These are phyloP conservation scores for Rutilus rutilus DNA, from an alignment of 2,113 vertebrate species.

Conservation along the genomic window DNA sequence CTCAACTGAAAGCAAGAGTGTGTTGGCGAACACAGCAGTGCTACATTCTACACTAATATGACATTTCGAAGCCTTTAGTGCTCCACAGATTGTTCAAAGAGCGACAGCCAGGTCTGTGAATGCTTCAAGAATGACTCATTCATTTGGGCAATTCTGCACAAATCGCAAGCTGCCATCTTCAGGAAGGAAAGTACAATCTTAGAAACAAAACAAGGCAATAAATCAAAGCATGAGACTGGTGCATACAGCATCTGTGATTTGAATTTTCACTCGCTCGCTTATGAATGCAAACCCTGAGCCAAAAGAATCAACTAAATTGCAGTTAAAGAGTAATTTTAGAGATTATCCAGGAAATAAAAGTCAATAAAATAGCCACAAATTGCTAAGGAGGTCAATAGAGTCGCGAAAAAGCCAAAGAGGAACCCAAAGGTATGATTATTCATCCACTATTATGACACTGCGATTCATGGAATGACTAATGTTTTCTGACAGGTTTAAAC, in stretches of 20 bases:
- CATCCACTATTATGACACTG: slow-evolving; percentile 50
- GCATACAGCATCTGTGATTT: not conserved
- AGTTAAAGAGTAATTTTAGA: not conserved
- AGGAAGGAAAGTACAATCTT: slow-evolving; percentile 46
- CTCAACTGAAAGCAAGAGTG: slow-evolving; percentile 18
- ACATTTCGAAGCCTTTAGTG: slow-evolving; percentile 22
- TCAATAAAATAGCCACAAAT: slow-evolving; percentile 20
- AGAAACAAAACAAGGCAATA: slow-evolving; percentile 21
- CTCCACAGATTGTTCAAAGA: slow-evolving; percentile 28
- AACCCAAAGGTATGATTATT: slow-evolving; percentile 43
- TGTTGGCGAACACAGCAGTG: slow-evolving; percentile 15
- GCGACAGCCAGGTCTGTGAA: slow-evolving; percentile 26
- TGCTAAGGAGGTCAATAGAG: not conserved
- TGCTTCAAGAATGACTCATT: slow-evolving; percentile 45
- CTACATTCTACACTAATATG: slow-evolving; percentile 24
- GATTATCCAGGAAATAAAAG: slow-evolving; percentile 21
- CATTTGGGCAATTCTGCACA: slow-evolving; percentile 5
- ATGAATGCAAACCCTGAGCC: not conserved
- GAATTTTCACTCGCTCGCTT: not conserved
- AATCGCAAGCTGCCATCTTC: slow-evolving; percentile 39
- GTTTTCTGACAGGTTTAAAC: slow-evolving; percentile 42
- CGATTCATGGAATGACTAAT: slow-evolving; percentile 54
- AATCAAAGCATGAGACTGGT: slow-evolving; percentile 22
- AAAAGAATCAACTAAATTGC: not conserved
- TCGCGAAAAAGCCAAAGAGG: slow-evolving; percentile 1